These are phyloP conservation scores for Scomber colias DNA, from an alignment of 2,113 vertebrate species.

Conservation along the genomic window DNA sequence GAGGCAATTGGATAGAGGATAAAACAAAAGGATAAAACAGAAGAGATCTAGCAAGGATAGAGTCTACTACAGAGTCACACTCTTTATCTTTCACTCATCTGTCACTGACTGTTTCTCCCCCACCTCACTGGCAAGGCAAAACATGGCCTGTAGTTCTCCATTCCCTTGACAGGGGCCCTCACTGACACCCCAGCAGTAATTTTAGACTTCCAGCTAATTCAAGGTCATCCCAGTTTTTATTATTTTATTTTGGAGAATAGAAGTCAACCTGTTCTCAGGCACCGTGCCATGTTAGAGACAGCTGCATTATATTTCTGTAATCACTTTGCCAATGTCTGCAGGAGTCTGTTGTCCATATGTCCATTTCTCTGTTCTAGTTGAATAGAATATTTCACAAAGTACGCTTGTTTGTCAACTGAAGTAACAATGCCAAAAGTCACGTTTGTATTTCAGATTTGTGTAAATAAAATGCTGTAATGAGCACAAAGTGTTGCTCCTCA, in stretches of 20 bases:
- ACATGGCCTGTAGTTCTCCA: conserved; percentile 68
- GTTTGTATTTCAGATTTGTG: conserved; percentile 13
- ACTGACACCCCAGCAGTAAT: conserved; percentile 84
- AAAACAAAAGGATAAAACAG: conserved; percentile 25
- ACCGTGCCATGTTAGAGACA: conserved; percentile 54
- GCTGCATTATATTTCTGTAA: conserved; percentile 50
- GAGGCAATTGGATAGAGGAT: conserved; percentile 27
- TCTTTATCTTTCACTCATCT: conserved; percentile 72
- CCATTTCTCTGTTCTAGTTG: conserved; percentile 33
- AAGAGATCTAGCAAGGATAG: conserved; percentile 20
- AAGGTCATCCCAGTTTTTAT: conserved; percentile 81
- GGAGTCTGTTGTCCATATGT: conserved; percentile 45
- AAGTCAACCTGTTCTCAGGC: conserved; percentile 68
- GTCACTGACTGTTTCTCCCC: conserved; percentile 75
- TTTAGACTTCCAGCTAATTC: conserved; percentile 83
- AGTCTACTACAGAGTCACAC: conserved; percentile 30
- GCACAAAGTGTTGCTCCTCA: not conserved
- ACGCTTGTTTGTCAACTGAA: conserved; percentile 16
- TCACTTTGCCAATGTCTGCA: conserved; percentile 46
- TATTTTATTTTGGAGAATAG: conserved; percentile 71
- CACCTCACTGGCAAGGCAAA: conserved; percentile 69
- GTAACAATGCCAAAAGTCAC: conserved; percentile 16
- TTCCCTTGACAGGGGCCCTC: conserved; percentile 75
- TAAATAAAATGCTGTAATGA: conserved; percentile 21
- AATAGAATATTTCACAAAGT: conserved; percentile 47